These are phyloP conservation scores for Platyura marginata DNA, from an alignment of 1,140 invertebrate genomes.

Conservation along the genomic window DNA sequence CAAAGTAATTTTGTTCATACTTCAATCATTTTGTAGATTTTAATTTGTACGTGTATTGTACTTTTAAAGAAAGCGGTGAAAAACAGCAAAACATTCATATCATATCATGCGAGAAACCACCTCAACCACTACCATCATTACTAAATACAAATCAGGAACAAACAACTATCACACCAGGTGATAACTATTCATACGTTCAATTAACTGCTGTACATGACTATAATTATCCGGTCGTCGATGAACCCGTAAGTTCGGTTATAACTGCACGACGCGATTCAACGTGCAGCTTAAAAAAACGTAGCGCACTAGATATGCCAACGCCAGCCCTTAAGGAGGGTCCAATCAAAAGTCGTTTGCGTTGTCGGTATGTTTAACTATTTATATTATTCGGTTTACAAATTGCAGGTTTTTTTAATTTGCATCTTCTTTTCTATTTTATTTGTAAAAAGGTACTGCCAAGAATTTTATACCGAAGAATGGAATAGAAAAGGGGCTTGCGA, in stretches of 20 bases:
- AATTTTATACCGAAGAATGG: constrained; percentile 55
- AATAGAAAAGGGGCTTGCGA: constrained; percentile 72
- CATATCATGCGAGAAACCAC: constrained; percentile 21
- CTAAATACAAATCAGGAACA: constrained; percentile 14
- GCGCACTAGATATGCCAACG: constrained; percentile 18
- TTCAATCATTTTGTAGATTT: too few relatives aligned
- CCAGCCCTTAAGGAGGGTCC: neutral
- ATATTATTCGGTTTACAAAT: neutral
- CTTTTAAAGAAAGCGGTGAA: constrained; percentile 12
- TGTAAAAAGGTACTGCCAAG: constrained; percentile 36
- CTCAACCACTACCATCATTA: constrained; percentile 28
- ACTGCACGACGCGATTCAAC: constrained; percentile 33
- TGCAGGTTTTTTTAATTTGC: neutral
- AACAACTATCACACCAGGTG: constrained; percentile 24
- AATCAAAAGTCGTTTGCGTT: neutral
- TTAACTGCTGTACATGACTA: constrained; percentile 67
- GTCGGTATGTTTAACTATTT: neutral
- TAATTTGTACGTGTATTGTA: too few relatives aligned
- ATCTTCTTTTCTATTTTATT: neutral
- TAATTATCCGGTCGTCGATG: constrained; percentile 58
- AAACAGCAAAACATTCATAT: constrained; percentile 22
- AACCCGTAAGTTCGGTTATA: constrained; percentile 27
- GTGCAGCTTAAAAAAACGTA: constrained; percentile 39
- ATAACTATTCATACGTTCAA: constrained; percentile 72
- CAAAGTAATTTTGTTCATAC: constrained; percentile 20